Evolutionary conservation across 2,113 vertebrate genomes (phyloP).

Genomic region (Grus americana): DNA sequence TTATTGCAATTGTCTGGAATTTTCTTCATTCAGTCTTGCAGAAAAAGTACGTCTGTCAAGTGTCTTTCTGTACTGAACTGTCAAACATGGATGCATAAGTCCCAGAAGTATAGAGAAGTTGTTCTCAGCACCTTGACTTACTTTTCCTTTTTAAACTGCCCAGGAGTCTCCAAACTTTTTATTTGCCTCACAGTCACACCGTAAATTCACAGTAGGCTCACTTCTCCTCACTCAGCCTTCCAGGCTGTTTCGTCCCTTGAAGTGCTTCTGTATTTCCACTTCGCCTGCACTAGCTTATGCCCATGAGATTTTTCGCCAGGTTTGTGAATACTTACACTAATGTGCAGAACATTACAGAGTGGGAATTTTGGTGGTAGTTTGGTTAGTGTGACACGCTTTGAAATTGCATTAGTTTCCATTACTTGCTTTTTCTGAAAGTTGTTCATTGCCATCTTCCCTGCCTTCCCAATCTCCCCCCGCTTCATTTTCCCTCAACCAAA

Average conservation of each 20-base stretch:
- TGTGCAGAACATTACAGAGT: neutral
- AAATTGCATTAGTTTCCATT: neutral
- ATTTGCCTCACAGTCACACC: neutral
- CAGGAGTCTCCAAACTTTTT: neutral
- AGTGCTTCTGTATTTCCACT: neutral
- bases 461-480: neutral
- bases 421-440: neutral
- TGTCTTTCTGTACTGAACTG: slow-evolving; percentile 4
- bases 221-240: neutral
- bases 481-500: neutral
- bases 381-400: neutral
- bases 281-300: neutral
- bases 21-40: slow-evolving; percentile 30
- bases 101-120: neutral
- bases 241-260: neutral
- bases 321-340: neutral
- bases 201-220: neutral
- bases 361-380: neutral
- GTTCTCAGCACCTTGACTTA: neutral
- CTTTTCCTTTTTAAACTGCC: neutral
- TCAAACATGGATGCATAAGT: slow-evolving; percentile 14
- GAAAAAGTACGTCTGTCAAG: slow-evolving; percentile 11
- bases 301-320: neutral
- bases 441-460: neutral
- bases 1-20: neutral